Base-by-base conservation (phyloP, 2,113 vertebrate genomes). In the Rhagologus leucostigma region DNA sequence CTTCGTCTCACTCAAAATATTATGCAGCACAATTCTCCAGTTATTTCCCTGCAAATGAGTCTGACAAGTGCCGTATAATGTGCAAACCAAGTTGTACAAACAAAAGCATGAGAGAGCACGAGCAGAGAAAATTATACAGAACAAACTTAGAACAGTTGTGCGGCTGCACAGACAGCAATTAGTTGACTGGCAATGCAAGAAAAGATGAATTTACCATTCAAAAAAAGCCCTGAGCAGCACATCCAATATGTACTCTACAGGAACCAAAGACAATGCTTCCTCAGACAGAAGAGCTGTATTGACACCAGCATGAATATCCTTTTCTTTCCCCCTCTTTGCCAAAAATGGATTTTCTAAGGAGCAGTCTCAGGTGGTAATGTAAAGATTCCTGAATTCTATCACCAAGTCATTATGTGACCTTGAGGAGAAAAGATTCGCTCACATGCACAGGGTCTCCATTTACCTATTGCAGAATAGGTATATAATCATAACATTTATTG, bases 301-400 rank as follows among this genome's bases (percentile, higher is more conserved):
- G 35, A 93, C 83, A 92, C 82, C 46, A 86, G 71, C 33, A 39
- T 84, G 73, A 96, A 96, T 90, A 87, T 47, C 22, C 53, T 2
- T 55, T 32, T 10, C 1, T 4, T 1, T 4, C 2, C 6, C 17
- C 6, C 14, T 4, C 53, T 2, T 32, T 29, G 29, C 64, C 52
- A 82, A 67, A 91, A 68, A 33, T 4, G 3, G 35, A 11, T 70
- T 91, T 90, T 80, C 89, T 91, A 88, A 93, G 87, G 64, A 74
- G 70, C 39, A 70, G 89, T 68, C 95, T 94, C 95, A 96, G 91
- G 84, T 93, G 93, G 93, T 30, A n/a, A 90, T 47, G 41, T 78
- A 70, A 91, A 69, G 69, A 95, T 14, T 50, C 22, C 42, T 9
- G 33, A 42, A 73, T 80, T 97, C 65, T 96, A 57, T 46, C 49